These are phyloP conservation scores for Philhelius pedissequus DNA, from an alignment of 2,888 invertebrate species.

Conservation along the genomic window DNA sequence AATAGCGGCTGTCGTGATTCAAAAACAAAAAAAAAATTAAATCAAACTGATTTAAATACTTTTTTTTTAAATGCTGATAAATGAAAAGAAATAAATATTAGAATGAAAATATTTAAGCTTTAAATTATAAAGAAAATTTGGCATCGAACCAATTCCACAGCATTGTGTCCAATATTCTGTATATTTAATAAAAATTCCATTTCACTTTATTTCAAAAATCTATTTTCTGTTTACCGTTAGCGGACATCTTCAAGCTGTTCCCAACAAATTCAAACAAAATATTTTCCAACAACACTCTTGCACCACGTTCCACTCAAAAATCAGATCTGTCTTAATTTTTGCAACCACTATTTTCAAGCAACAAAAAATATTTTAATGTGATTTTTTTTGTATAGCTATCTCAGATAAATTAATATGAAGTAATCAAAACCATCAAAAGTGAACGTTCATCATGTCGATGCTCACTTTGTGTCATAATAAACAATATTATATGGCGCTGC, in stretches of 20 bases:
- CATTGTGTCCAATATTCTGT: conserved; percentile 18
- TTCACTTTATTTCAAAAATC: conserved; percentile 24
- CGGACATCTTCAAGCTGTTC: conserved; percentile 6
- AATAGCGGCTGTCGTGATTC: neutral
- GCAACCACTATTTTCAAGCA: neutral
- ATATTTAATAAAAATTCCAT: conserved; percentile 3
- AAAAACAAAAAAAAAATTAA: too few relatives aligned
- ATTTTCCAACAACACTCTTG: neutral
- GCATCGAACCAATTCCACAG: conserved; percentile 16
- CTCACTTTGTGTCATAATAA: conserved; percentile 9
- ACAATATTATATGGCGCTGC: neutral
- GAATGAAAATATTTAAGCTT: neutral
- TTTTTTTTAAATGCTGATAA: neutral
- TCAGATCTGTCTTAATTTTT: neutral
- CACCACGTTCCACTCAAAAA: neutral
- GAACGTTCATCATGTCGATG: neutral
- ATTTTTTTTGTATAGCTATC: neutral
- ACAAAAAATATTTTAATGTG: neutral
- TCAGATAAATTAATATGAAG: neutral
- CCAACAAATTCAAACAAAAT: conserved; percentile 5
- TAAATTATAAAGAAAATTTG: neutral
- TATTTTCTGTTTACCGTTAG: neutral
- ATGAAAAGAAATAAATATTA: neutral
- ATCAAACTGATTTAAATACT: neutral
- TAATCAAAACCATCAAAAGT: conserved; percentile 3